These are phyloP conservation scores for Steinernema carpocapsae DNA, from an alignment of 2,888 invertebrate species.

Conservation along the genomic window DNA sequence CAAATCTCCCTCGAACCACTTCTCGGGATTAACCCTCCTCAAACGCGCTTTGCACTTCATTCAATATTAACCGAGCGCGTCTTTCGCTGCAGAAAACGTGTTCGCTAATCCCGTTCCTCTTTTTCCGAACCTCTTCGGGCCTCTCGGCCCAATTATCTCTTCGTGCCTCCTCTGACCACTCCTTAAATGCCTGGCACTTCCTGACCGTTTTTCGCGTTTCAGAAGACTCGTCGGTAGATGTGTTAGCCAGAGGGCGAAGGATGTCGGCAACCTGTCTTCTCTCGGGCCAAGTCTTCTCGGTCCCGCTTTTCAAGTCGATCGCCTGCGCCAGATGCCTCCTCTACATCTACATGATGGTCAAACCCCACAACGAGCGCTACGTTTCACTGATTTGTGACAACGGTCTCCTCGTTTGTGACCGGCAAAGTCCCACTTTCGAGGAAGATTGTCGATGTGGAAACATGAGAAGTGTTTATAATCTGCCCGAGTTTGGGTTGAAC, in stretches of 20 bases:
- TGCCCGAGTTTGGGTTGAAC: constrained; percentile 52
- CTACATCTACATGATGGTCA: constrained; percentile 44
- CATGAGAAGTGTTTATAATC: constrained; percentile 47
- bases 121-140: too few relatives aligned
- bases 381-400: constrained; percentile 31
- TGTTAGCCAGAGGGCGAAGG: neutral
- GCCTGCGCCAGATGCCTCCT: constrained; percentile 48
- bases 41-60: constrained; percentile 12
- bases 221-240: constrained; percentile 7
- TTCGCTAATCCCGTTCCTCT: too few relatives aligned
- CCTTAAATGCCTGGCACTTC: neutral
- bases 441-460: constrained; percentile 47
- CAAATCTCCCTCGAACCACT: too few relatives aligned
- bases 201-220: neutral
- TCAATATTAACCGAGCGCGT: constrained; percentile 1
- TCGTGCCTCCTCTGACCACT: neutral
- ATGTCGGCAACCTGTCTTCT: neutral
- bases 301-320: constrained; percentile 43
- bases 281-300: constrained; percentile 37
- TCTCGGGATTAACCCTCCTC: neutral
- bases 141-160: neutral
- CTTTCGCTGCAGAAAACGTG: neutral
- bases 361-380: constrained; percentile 39
- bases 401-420: constrained; percentile 36
- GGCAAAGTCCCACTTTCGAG: neutral